Percentiles rank a stretch among this genome's conserved stretches.
phyloP scores from a whole-genome alignment of 2,888 invertebrate genomes.

The Lingula anatina region DNA sequence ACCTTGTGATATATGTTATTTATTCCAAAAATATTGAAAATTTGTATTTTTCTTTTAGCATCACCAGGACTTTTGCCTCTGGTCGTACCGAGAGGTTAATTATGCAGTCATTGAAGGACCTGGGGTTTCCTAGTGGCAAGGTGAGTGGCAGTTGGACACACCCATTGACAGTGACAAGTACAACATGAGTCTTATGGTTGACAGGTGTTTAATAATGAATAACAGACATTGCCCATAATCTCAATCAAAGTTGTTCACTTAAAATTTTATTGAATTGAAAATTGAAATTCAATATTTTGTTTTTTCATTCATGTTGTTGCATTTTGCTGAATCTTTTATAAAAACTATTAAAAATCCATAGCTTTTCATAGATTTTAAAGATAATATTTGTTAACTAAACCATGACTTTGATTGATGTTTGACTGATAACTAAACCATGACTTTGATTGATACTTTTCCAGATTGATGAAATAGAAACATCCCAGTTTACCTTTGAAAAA shows the following conservation, averaged over 20 bases:
- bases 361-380: background rate
- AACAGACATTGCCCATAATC: too few species aligned
- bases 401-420: too few species aligned
- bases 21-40: too few species aligned
- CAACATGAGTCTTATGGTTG: too few species aligned
- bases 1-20: too few species aligned
- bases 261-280: too few species aligned
- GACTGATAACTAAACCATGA: too few species aligned
- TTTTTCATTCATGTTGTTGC: background rate
- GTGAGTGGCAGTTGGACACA: too few species aligned
- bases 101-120: slow-evolving; percentile 90
- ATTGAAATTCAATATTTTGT: too few species aligned
- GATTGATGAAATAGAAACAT: slow-evolving; percentile 91
- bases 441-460: slow-evolving; percentile 54
- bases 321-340: background rate
- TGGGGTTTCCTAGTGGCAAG: slow-evolving; percentile 82
- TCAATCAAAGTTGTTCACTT: too few species aligned
- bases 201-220: too few species aligned
- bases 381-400: background rate
- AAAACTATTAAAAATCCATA: background rate
- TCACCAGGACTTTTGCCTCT: slow-evolving; percentile 97
- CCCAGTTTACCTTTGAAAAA: slow-evolving; percentile 95
- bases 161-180: too few species aligned
- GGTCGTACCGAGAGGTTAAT: slow-evolving; percentile 98
- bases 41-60: slow-evolving; percentile 56